These are phyloP conservation scores for Ischnura elegans DNA, from an alignment of 2,888 invertebrate species.

Conservation along the genomic window DNA sequence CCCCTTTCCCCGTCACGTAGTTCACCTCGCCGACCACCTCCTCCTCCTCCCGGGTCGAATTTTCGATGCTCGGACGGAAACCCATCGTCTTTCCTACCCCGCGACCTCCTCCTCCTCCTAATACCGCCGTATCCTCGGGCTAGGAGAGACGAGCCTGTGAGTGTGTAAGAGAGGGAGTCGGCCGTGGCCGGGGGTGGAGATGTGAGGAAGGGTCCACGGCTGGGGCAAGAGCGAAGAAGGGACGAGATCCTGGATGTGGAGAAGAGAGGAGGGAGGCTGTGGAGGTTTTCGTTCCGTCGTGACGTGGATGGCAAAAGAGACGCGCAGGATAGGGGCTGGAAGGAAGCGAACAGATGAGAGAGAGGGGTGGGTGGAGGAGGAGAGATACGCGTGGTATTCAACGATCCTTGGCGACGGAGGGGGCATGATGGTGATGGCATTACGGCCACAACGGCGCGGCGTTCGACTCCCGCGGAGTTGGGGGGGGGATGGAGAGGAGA, in stretches of 20 bases:
- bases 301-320: neutral
- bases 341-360: neutral
- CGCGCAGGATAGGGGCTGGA: no score
- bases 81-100: neutral
- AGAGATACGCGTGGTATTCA: constrained; percentile 23
- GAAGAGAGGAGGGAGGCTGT: neutral
- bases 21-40: neutral
- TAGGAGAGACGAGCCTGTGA: neutral
- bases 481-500: neutral
- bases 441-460: neutral
- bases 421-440: neutral
- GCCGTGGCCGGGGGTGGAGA: neutral
- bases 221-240: neutral
- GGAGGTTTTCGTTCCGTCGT: no score
- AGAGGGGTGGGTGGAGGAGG: neutral
- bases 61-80: constrained; percentile 38
- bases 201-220: neutral
- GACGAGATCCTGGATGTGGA: neutral
- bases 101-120: neutral
- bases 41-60: neutral
- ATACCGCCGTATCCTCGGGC: neutral
- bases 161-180: neutral
- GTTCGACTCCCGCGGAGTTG: neutral
- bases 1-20: neutral
- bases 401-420: constrained; percentile 14